Conservation (phyloP, 2,888 invertebrate species). For the Scaptomyza cyrtandrae region DNA sequence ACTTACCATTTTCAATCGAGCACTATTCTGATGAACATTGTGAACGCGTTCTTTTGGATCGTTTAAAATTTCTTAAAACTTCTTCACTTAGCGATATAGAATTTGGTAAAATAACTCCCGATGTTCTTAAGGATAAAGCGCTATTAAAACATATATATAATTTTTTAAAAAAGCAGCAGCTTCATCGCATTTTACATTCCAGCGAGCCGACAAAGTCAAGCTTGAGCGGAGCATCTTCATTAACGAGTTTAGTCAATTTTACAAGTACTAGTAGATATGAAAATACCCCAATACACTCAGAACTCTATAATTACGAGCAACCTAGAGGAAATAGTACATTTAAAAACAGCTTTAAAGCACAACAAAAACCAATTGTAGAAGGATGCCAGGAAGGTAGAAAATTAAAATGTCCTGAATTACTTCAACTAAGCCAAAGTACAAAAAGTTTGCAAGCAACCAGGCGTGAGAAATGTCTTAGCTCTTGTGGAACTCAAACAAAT, state of each 20-base stretch:
- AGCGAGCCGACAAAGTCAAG: constrained; percentile 49
- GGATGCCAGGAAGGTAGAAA: neutral
- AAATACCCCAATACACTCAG: neutral
- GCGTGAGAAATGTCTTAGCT: constrained; percentile 48
- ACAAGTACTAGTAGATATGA: constrained; percentile 12
- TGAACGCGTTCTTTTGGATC: constrained; percentile 67
- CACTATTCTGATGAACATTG: constrained; percentile 37
- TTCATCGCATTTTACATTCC: constrained; percentile 81
- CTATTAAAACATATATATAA: constrained; percentile 86
- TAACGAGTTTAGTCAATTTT: constrained; percentile 66
- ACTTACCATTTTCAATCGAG: neutral
- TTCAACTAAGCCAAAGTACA: constrained; percentile 30
- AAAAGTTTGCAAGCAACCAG: neutral
- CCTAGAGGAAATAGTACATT: neutral
- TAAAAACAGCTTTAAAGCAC: neutral
- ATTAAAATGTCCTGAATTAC: constrained; percentile 53
- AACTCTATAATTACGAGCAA: neutral
- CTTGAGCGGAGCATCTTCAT: constrained; percentile 67
- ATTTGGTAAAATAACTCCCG: constrained; percentile 88
- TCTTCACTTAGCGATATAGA: constrained; percentile 78
- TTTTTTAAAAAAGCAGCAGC: constrained; percentile 82
- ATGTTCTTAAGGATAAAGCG: constrained; percentile 90
- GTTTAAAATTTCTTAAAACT: constrained; percentile 61
- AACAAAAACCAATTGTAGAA: neutral
- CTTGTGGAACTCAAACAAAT: constrained; percentile 80